Conservation (phyloP, 2,113 vertebrate species). For the Neolamprologus sp. region DNA sequence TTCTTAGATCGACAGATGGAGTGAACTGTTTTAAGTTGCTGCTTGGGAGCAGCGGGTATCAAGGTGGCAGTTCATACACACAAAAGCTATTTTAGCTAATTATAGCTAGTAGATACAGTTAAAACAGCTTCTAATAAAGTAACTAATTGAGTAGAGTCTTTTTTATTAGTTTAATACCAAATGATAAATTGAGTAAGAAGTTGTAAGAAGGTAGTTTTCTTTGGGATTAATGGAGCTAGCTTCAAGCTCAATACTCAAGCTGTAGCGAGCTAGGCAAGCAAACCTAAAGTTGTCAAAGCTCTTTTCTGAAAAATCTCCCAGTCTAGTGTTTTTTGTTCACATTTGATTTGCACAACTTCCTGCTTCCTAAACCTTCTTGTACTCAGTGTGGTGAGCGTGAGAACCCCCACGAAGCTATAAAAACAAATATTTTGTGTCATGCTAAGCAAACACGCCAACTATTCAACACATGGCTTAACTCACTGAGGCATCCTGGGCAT, state of each 20-base stretch:
- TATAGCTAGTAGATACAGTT: background rate
- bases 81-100: background rate
- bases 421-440: slow-evolving; percentile 3
- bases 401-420: slow-evolving; percentile 25
- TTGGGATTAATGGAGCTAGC: background rate
- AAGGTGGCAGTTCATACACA: background rate
- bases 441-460: background rate
- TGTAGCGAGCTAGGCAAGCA: background rate
- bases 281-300: background rate
- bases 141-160: background rate
- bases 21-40: background rate
- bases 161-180: background rate
- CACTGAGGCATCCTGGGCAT: background rate
- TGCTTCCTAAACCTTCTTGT: background rate
- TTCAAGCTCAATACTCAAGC: background rate
- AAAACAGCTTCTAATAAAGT: background rate
- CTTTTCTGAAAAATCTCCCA: background rate
- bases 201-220: background rate
- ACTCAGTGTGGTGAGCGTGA: background rate
- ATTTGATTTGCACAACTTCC: background rate
- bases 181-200: background rate
- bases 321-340: background rate
- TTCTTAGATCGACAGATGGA: background rate
- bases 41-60: background rate
- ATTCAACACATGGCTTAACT: background rate